phyloP scores from a whole-genome alignment of 2,113 vertebrate species.

The Riparia riparia region DNA sequence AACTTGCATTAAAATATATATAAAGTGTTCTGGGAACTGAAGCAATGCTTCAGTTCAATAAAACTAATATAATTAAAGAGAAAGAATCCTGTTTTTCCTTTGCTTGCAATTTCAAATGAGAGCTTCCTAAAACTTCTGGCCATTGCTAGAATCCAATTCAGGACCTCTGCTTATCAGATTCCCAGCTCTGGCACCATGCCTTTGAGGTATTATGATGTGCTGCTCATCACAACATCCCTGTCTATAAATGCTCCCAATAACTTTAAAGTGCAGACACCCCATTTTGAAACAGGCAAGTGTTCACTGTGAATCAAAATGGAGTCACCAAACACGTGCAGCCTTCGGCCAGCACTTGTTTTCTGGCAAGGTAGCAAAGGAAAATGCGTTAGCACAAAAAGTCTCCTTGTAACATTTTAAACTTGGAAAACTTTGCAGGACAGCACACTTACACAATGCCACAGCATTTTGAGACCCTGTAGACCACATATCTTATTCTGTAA shows the following conservation, averaged over 20 bases:
- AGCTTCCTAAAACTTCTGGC: slow-evolving; percentile 59
- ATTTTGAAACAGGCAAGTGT: slow-evolving; percentile 56
- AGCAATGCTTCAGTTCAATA: slow-evolving; percentile 63
- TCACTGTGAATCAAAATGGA: slow-evolving; percentile 69
- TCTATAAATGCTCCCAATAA: slow-evolving; percentile 51
- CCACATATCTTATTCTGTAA: slow-evolving; percentile 49
- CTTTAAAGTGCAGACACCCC: slow-evolving; percentile 46
- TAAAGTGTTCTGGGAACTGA: slow-evolving; percentile 56
- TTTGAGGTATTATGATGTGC: slow-evolving; percentile 49
- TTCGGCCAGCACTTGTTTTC: slow-evolving; percentile 43
- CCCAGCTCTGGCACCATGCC: slow-evolving; percentile 40
- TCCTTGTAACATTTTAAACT: slow-evolving; percentile 37
- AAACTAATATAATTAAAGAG: slow-evolving; percentile 63
- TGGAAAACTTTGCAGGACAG: slow-evolving; percentile 52
- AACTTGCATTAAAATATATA: slow-evolving; percentile 61
- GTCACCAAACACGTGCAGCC: slow-evolving; percentile 37
- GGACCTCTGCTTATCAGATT: slow-evolving; percentile 53
- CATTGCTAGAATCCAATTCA: slow-evolving; percentile 66
- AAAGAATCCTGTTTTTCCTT: slow-evolving; percentile 36
- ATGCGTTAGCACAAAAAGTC: slow-evolving; percentile 50
- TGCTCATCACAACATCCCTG: slow-evolving; percentile 23
- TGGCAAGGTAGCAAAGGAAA: slow-evolving; percentile 57
- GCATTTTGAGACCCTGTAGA: slow-evolving; percentile 48
- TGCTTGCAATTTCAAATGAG: slow-evolving; percentile 58
- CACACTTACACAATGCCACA: slow-evolving; percentile 35